phyloP scores from a whole-genome alignment of 2,888 invertebrate species.

The Megaustenia siamemsis region DNA sequence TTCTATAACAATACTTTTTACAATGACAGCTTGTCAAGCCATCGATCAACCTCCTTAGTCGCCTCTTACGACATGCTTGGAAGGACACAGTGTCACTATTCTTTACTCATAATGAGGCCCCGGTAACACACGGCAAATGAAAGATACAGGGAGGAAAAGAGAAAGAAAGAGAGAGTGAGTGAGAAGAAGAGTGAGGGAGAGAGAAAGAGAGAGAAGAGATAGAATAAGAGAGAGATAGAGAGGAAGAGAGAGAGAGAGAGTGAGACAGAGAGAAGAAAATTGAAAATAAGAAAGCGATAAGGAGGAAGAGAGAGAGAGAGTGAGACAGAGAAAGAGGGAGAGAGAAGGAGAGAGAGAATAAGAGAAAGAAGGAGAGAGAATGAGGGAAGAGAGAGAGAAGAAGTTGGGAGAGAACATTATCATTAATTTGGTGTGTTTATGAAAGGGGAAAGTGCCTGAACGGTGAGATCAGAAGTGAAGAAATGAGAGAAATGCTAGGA shows the following conservation, averaged over 20 bases:
- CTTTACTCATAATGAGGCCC: no score
- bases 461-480: no score
- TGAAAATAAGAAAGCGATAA: not conserved
- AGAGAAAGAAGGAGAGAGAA: not conserved
- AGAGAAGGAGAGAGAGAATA: not conserved
- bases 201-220: not conserved
- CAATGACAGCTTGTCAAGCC: no score
- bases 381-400: not conserved
- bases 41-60: no score
- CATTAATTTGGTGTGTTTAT: no score
- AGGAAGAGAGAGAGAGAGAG: not conserved
- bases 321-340: not conserved
- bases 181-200: not conserved
- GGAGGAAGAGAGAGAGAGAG: not conserved
- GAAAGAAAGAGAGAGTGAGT: not conserved
- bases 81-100: no score
- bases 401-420: not conserved
- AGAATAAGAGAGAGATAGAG: not conserved
- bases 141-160: not conserved
- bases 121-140: no score
- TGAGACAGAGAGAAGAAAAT: not conserved
- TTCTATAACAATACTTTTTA: no score
- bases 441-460: no score
- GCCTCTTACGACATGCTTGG: no score
- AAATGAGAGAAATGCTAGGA: no score